Base-by-base conservation (phyloP, 2,888 invertebrate genomes). In the Heterodera filipjevi region DNA sequence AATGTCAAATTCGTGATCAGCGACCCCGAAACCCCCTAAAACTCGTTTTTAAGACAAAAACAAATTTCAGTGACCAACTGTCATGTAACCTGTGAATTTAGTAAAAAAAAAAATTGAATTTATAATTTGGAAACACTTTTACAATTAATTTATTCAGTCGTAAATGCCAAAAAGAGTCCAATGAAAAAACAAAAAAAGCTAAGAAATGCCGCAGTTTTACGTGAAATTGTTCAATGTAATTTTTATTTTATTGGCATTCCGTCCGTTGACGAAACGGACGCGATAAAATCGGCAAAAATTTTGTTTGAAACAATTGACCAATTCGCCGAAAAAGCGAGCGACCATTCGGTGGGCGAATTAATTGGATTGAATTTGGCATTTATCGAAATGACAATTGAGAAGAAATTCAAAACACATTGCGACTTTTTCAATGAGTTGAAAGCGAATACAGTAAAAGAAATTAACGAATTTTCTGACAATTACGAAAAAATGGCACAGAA, bases 301-400 rank as follows among this genome's bases (percentile, higher is more conserved):
- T 59, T 59, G 59, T 59, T n/a, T 59, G 59, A 59, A n/a, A 59
- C n/a, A 59, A 59, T 59, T 59, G 59, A 59, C 6, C n/a, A 27
- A 59, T 59, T 59, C 59, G 59, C 59, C 10, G 59, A 59, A 59
- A 59, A 59, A 0, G 59, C 59, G 22, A n/a, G n/a, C n/a, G 59
- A 59, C 6, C 27, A 27, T n/a, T n/a, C n/a, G 59, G 59, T 59
- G 59, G 27, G n/a, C n/a, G 27, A 59, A 22, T 5, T n/a, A n/a
- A 59, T 59, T n/a, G 6, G n/a, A 6, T 27, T 59, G 59, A 59
- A 59, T n/a, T 59, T 59, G 12, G 8, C 8, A 10, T 59, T 59
- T 22, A 59, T 59, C 59, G 12, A 5, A 59, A 59, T 59, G 59
- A 27, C 27, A 10, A 27, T 59, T n/a, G 59, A 59, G 27, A 59